These are phyloP conservation scores for Branchellion lobata DNA, from an alignment of 2,888 invertebrate species.

Conservation along the genomic window DNA sequence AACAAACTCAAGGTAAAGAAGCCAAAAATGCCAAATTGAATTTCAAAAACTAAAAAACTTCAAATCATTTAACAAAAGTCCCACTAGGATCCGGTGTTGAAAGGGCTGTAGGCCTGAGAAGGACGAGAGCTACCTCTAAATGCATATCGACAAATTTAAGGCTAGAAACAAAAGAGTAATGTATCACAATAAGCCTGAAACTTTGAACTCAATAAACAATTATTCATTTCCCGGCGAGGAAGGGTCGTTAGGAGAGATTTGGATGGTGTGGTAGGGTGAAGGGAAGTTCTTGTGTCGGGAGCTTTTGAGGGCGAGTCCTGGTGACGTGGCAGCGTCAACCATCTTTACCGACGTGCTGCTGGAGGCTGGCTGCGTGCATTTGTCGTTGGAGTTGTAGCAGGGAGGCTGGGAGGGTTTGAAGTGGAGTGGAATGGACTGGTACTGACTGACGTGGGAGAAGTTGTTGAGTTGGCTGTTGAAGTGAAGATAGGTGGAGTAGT, in stretches of 20 bases:
- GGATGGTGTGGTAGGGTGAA: background rate
- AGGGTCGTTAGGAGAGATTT: background rate
- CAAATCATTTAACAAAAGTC: too few species aligned
- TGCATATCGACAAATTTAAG: constrained; percentile 34
- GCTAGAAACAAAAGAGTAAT: constrained; percentile 25
- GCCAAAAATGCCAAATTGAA: too few species aligned
- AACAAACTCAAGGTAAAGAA: too few species aligned
- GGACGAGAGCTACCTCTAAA: constrained; percentile 12
- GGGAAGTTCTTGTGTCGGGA: background rate
- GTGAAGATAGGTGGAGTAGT: background rate
- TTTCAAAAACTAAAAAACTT: too few species aligned
- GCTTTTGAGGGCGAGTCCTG: constrained; percentile 29
- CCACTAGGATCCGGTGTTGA: too few species aligned
- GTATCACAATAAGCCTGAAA: constrained; percentile 36
- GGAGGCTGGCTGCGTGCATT: background rate
- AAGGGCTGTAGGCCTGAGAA: background rate
- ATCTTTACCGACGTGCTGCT: constrained; percentile 24
- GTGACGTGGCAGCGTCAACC: constrained; percentile 38
- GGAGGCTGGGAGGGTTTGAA: background rate
- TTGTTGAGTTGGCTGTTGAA: background rate
- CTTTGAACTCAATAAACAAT: constrained; percentile 12
- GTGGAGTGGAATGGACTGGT: background rate
- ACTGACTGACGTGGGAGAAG: background rate
- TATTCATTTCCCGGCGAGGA: background rate
- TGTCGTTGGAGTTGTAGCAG: background rate